These are phyloP conservation scores for Venusia cambrica DNA, from an alignment of 2,888 invertebrate genomes.

Conservation along the genomic window DNA sequence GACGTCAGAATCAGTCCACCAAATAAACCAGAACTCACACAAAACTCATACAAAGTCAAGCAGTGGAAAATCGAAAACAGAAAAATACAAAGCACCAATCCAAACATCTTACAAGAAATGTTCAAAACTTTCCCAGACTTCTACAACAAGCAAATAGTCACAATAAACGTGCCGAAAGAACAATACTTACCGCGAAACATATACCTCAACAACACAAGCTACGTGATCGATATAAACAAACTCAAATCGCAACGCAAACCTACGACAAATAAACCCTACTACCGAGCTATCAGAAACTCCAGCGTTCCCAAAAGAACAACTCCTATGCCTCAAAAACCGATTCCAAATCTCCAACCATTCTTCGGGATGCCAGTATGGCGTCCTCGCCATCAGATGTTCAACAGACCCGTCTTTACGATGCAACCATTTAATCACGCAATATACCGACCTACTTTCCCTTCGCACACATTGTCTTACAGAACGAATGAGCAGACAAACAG, in stretches of 20 bases:
- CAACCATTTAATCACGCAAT: no score
- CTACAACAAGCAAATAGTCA: slow-evolving; percentile 41
- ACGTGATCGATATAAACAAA: slow-evolving; percentile 48
- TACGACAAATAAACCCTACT: no score
- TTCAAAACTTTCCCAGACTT: slow-evolving; percentile 55
- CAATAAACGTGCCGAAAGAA: slow-evolving; percentile 50
- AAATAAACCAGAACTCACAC: not conserved
- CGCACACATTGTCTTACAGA: no score
- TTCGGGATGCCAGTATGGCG: no score
- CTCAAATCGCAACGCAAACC: slow-evolving; percentile 3
- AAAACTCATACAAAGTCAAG: slow-evolving; percentile 10
- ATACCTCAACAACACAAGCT: slow-evolving; percentile 48
- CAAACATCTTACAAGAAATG: slow-evolving; percentile 33
- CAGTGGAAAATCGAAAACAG: slow-evolving; percentile 38
- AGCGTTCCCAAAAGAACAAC: no score
- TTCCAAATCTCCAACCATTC: no score
- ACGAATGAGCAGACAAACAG: no score
- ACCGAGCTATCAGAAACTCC: no score
- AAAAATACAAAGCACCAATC: slow-evolving; percentile 33
- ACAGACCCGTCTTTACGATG: no score
- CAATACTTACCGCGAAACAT: slow-evolving; percentile 53
- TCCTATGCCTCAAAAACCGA: no score
- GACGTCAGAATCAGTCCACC: not conserved
- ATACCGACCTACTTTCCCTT: no score
- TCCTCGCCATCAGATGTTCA: no score